A percentile compares a stretch with the other conserved stretches of the same genome.
Conservation (phyloP, 2,113 vertebrate species). For the Lophotis ruficrista region DNA sequence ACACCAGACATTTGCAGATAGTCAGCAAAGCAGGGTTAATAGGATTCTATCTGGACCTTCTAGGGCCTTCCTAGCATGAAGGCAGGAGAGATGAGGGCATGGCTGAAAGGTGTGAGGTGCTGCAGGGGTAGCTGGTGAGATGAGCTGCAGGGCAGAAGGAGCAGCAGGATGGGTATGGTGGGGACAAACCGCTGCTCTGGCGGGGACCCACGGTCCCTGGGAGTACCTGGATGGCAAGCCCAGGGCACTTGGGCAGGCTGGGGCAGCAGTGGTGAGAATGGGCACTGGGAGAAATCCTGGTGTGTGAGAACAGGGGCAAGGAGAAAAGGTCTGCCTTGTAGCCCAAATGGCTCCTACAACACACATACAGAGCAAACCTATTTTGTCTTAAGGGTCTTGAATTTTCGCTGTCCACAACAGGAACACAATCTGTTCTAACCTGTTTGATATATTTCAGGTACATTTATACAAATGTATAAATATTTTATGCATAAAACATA, state of each 20-base stretch:
- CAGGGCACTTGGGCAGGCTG: background rate
- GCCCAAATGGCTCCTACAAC: background rate
- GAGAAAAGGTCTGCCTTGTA: background rate
- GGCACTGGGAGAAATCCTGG: background rate
- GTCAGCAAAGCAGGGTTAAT: background rate
- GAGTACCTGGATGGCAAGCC: background rate
- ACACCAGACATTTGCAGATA: background rate
- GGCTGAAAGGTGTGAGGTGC: background rate
- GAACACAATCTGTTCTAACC: background rate
- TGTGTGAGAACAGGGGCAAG: background rate
- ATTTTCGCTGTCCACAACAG: background rate
- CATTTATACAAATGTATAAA: background rate
- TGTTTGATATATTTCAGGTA: background rate
- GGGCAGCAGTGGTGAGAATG: background rate
- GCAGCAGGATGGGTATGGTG: background rate
- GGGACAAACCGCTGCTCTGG: accelerated
- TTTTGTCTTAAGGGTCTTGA: background rate
- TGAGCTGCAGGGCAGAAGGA: background rate
- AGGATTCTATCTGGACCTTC: background rate
- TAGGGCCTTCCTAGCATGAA: background rate
- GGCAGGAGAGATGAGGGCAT: background rate
- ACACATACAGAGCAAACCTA: background rate
- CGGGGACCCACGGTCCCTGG: accelerated
- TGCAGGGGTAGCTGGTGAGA: background rate
- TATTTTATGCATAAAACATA: background rate